phyloP scores from a whole-genome alignment of 2,888 invertebrate genomes.

The Drosophila meridionalis region DNA sequence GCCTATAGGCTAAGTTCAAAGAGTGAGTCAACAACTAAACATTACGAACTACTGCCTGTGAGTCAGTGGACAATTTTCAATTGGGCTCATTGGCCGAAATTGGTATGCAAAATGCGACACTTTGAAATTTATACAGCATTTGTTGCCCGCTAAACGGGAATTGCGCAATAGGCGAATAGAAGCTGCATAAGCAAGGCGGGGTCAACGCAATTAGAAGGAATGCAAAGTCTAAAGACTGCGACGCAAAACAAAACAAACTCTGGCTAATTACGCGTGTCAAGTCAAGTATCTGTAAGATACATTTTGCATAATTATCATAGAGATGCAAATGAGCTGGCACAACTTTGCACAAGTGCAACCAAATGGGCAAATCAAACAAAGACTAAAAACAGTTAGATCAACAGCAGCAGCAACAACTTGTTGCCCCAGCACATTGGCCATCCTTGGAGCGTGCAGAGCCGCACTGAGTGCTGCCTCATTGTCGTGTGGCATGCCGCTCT shows the following conservation, averaged over 20 bases:
- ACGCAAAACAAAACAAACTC: background rate
- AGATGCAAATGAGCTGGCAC: constrained; percentile 26
- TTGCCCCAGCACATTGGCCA: constrained; percentile 51
- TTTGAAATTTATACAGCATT: constrained; percentile 19
- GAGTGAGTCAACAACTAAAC: constrained; percentile 23
- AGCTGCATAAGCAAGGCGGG: constrained; percentile 32
- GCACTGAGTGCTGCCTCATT: constrained; percentile 39
- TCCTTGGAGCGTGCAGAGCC: constrained; percentile 22
- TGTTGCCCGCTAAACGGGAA: constrained; percentile 7
- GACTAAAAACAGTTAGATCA: constrained; percentile 54
- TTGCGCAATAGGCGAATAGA: constrained; percentile 20
- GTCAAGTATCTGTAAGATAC: constrained; percentile 55
- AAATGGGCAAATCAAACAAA: constrained; percentile 58
- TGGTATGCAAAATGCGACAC: constrained; percentile 20
- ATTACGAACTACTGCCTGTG: constrained; percentile 5
- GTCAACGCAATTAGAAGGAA: constrained; percentile 48
- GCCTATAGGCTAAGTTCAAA: background rate
- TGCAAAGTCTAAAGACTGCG: constrained; percentile 18
- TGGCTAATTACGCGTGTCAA: constrained; percentile 49
- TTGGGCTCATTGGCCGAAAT: constrained; percentile 1
- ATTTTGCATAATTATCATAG: constrained; percentile 47
- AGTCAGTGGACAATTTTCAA: constrained; percentile 17
- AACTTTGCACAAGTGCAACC: constrained; percentile 37
- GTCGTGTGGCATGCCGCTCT: constrained; percentile 20
- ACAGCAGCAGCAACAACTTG: constrained; percentile 59